Percentiles rank a stretch among this genome's conserved stretches.
Conservation (phyloP, 2,113 vertebrate species). For the Stegastes partitus region DNA sequence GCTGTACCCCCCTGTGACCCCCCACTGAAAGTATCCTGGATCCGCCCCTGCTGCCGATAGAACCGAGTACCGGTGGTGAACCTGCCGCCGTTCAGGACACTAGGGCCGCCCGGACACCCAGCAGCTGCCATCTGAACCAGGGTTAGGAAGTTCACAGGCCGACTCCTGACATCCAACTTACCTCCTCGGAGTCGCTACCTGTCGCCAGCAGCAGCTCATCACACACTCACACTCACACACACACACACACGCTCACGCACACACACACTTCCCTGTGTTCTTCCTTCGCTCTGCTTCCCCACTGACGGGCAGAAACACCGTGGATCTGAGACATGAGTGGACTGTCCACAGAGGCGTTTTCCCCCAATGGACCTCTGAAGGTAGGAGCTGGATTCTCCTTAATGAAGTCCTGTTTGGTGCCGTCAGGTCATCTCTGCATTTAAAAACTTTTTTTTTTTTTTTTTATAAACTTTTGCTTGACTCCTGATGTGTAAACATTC, state of each 20-base stretch:
- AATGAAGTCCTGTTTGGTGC: not conserved
- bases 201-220: not conserved
- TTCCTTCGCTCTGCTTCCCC: not conserved
- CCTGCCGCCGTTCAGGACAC: too few species aligned
- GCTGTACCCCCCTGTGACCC: too few species aligned
- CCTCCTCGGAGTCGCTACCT: conserved; percentile 9
- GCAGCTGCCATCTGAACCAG: conserved; percentile 8
- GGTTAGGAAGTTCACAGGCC: conserved; percentile 53
- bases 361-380: conserved; percentile 69
- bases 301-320: conserved; percentile 11
- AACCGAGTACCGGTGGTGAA: too few species aligned
- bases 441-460: too few species aligned
- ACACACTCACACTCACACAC: too few species aligned
- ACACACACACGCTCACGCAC: too few species aligned
- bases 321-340: conserved; percentile 69
- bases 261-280: not conserved
- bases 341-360: conserved; percentile 38
- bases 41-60: too few species aligned
- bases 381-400: conserved; percentile 62
- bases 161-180: conserved; percentile 5
- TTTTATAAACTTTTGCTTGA: too few species aligned
- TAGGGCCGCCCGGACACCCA: conserved; percentile 77
- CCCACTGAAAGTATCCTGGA: too few species aligned
- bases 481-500: too few species aligned
- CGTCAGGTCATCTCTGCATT: too few species aligned